A percentile compares a stretch with the other conserved stretches of the same genome.
Evolutionary conservation across 2,888 invertebrate genomes (phyloP).

Genomic region (Amiota communis): DNA sequence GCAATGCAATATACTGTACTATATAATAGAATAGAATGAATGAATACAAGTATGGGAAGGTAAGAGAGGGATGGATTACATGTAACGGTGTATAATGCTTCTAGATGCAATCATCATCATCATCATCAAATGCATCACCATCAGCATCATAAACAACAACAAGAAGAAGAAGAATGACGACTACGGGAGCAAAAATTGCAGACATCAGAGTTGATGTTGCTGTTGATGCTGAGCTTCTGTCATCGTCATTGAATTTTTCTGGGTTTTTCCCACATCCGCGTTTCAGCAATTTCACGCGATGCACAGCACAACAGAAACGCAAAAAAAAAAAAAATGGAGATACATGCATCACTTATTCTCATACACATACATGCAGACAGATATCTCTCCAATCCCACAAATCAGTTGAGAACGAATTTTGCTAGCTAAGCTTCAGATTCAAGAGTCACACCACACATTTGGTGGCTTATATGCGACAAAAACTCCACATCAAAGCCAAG

Average conservation of each 20-base stretch:
- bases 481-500: too few species aligned
- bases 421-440: too few species aligned
- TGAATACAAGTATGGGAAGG: too few species aligned
- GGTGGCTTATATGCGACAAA: too few species aligned
- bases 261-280: conserved; percentile 13
- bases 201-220: neutral
- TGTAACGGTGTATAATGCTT: conserved; percentile 1
- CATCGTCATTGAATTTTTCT: neutral
- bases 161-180: neutral
- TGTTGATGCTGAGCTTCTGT: neutral
- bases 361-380: neutral
- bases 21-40: too few species aligned
- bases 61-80: neutral
- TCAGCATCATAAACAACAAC: neutral
- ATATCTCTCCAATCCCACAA: neutral
- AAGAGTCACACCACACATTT: too few species aligned
- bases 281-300: conserved; percentile 17
- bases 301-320: conserved; percentile 5
- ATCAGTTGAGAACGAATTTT: too few species aligned
- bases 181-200: conserved; percentile 17
- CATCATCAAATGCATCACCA: neutral
- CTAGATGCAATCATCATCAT: conserved; percentile 3
- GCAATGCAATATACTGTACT: too few species aligned
- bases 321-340: neutral
- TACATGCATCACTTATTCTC: neutral